Evolutionary conservation across 2,797 vertebrate species (phyloP).

Genomic region (Arnoldichthys spilopterus): DNA sequence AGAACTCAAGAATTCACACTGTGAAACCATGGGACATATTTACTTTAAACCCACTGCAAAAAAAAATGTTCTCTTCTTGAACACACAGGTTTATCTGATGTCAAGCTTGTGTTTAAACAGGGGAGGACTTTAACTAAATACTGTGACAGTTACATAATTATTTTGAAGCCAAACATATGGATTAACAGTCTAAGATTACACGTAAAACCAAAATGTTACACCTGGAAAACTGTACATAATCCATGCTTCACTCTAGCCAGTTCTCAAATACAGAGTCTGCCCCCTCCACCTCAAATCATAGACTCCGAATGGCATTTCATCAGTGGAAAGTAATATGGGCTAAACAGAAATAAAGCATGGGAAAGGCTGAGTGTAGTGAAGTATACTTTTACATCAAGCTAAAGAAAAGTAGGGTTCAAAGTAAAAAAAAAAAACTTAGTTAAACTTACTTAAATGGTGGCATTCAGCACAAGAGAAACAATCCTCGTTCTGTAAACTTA

Average conservation of each 20-base stretch:
- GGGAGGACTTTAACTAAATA: too few species aligned
- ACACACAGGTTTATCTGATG: neutral
- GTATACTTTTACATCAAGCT: neutral
- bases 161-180: neutral
- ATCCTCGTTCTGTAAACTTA: slow-evolving; percentile 23
- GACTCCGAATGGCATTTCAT: neutral
- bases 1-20: neutral
- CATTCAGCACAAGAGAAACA: slow-evolving; percentile 27
- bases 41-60: neutral
- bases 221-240: neutral
- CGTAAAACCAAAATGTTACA: slow-evolving; percentile 9
- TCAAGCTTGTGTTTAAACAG: neutral
- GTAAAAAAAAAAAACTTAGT: neutral
- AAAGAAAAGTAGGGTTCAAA: slow-evolving; percentile 1
- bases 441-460: neutral
- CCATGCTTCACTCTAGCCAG: neutral
- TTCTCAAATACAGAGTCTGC: slow-evolving; percentile 1
- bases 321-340: too few species aligned
- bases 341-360: neutral
- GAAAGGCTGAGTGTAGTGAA: neutral
- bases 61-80: neutral
- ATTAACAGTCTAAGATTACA: neutral
- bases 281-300: neutral
- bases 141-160: too few species aligned
- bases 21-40: neutral